Evolutionary conservation across 2,888 invertebrate species (phyloP), one percentile per base, ranked within the genome.

Genomic region (Thyatira batis): DNA sequence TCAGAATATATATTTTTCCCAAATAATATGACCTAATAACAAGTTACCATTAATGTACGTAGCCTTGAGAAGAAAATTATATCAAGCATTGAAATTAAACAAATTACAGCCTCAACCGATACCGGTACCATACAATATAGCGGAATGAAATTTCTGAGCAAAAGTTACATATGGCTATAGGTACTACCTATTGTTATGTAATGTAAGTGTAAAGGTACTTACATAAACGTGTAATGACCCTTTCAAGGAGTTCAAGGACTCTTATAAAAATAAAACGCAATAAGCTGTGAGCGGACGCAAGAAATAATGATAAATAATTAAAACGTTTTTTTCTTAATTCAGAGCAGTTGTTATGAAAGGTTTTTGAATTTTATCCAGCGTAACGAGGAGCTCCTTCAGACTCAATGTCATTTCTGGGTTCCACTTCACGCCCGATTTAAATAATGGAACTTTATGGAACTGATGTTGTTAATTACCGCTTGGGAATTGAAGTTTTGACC

Each of bases 351-450:
- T 9, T 25, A 13, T 17, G 28, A 27, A 20, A 27, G 33, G 43
- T 27, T 51, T 45, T 25, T 45, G 8, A 45, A 25, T 27, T 30
- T 54, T 49, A 45, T 50, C 50, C 21, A 30, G 56, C 58, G 58
- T 60, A 55, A 45, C 65, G 58, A 57, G 53, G 50, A 52, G 57
- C 43, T 56, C 51, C 50, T 54, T 51, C 60, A 61, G 58, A 60
- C 60, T 60, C 69, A 69, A 52, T 68, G 71, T 43, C 71, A 52
- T 50, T 57, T 48, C 39, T 50, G 50, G 54, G 60, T 71, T 66
- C 58, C 66, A 69, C 61, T 71, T 71, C 63, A 69, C 54, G 65
- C 59, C 30, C 27, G 33, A 56, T 69, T 70, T 39, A 11, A 52
- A 49, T 17, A 39, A 39, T 39, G 39, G 39, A 39, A 39, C 39